Base-by-base conservation (phyloP, 2,113 vertebrate genomes). In the Xenus cinereus region DNA sequence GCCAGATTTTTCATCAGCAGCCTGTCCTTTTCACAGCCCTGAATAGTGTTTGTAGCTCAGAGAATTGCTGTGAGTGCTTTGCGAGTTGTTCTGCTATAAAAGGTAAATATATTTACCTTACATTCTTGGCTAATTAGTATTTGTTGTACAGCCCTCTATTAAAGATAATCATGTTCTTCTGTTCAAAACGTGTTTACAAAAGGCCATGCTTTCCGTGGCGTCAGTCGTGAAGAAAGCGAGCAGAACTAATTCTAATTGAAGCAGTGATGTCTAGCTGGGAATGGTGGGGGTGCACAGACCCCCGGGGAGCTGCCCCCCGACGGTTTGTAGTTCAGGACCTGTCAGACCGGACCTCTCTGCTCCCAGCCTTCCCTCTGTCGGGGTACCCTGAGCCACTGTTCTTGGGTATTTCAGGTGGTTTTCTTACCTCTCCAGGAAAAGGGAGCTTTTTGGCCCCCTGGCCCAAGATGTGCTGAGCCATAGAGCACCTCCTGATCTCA, bases 241-340 rank as follows among this genome's bases (percentile, higher is more conserved):
- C 57, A 82, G 71, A 20, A 46, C 4, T 45, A 13, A 43, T 67
- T 75, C 21, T 50, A 4, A 2, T 4, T 14, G n/a, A 8, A 62
- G 64, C 0, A 0, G 8, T 0, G 0, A 11, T 6, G 3, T 60
- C 17, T 32, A 3, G 39, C 24, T 53, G 79, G 78, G 75, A 67
- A 2, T 16, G 13, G 39, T 6, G 24, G 27, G 35, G 13, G 60
- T 35, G 37, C 46, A 14, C 22, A 59, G 85, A 54, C 15, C 59
- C 59, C 32, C 12, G 19, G 45, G 18, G 73, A 54, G n/a, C 37
- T 63, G 18, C 28, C 33, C 24, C 28, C 23, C 1, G 2, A 2
- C 22, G 51, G n/a, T 10, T 27, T 32, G 32, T 10, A 32, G 59
- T 35, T 37, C 41, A 20, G 54, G 71, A 20, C 20, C 39, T 64